phyloP scores from a whole-genome alignment of 2,797 vertebrate genomes.

The Danio aesculapii region DNA sequence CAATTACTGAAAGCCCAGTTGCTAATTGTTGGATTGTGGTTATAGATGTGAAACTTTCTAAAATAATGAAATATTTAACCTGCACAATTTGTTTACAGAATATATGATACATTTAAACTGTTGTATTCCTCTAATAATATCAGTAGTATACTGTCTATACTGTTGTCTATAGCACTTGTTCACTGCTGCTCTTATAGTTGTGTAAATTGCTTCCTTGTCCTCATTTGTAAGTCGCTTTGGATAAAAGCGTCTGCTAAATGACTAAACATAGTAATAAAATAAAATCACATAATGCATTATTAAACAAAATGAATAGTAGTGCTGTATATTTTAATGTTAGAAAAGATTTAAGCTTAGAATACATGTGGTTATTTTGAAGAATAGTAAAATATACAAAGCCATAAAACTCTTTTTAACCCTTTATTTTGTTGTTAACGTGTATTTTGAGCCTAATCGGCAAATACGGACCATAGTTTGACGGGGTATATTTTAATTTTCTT shows the following conservation, averaged over 20 bases:
- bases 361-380: not conserved
- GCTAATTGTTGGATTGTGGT: not conserved
- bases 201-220: too few relatives aligned
- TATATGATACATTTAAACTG: not conserved
- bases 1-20: not conserved
- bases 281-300: not conserved
- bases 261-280: not conserved
- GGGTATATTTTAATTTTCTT: too few relatives aligned
- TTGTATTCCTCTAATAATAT: not conserved
- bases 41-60: not conserved
- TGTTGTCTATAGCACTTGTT: too few relatives aligned
- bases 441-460: too few relatives aligned
- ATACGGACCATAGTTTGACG: too few relatives aligned
- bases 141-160: too few relatives aligned
- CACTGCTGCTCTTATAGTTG: too few relatives aligned
- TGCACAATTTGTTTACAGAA: not conserved
- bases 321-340: not conserved
- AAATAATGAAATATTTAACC: not conserved
- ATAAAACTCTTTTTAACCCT: not conserved
- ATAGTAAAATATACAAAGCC: not conserved
- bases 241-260: too few relatives aligned
- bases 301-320: not conserved
- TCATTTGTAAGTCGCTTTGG: too few relatives aligned
- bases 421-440: too few relatives aligned
- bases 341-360: not conserved